Conservation (phyloP, 2,113 vertebrate genomes). For the Ursus arctos region DNA sequence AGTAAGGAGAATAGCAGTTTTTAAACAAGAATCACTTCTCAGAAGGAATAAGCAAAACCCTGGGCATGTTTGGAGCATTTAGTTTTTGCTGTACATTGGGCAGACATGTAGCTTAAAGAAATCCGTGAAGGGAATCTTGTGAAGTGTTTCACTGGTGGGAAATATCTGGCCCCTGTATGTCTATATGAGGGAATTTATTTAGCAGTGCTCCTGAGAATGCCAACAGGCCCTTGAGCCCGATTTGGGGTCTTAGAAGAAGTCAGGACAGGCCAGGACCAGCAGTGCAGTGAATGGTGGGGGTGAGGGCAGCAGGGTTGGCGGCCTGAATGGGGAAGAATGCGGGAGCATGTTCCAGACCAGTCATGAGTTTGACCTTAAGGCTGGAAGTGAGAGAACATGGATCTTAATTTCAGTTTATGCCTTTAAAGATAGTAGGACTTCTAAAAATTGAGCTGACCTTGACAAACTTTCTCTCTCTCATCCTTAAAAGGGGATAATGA, state of each 20-base stretch:
- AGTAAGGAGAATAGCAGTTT: background rate
- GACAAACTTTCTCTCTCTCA: background rate
- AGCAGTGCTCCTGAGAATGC: background rate
- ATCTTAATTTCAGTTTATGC: background rate
- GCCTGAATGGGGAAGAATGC: no score
- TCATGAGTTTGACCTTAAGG: background rate
- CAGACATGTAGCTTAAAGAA: background rate
- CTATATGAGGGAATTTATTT: background rate
- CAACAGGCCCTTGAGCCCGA: fast-evolving
- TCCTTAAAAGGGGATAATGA: background rate
- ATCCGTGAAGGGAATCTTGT: fast-evolving
- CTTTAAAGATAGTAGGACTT: background rate
- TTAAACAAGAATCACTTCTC: background rate
- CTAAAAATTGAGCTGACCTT: background rate
- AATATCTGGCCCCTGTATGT: background rate
- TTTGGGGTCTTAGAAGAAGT: background rate
- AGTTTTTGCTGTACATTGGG: background rate
- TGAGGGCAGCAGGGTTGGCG: background rate
- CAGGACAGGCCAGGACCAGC: background rate
- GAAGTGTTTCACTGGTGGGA: no score
- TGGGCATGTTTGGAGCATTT: background rate
- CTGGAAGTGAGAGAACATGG: background rate
- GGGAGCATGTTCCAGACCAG: background rate
- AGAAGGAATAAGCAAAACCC: background rate
- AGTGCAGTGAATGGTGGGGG: fast-evolving